These are phyloP conservation scores for Acomys russatus DNA, from an alignment of 2,797 vertebrate species.

Conservation along the genomic window DNA sequence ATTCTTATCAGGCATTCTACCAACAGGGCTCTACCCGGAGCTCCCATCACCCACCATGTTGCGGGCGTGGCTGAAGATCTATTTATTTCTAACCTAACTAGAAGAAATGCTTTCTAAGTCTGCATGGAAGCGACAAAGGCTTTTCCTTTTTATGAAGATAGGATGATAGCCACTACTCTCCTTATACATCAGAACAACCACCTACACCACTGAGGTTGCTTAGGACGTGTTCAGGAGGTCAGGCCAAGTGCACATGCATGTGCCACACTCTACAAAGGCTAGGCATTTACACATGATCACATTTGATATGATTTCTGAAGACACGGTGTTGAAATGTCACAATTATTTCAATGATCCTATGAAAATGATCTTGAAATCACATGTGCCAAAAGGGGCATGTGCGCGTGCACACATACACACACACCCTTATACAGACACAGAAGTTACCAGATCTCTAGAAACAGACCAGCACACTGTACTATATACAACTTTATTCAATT, in stretches of 20 bases:
- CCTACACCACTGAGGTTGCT: background rate
- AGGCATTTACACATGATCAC: background rate
- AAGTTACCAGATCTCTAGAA: background rate
- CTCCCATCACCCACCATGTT: slow-evolving; percentile 13
- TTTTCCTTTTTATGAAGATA: background rate
- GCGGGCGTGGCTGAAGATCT: background rate
- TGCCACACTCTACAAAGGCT: background rate
- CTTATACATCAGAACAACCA: background rate
- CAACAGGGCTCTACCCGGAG: background rate
- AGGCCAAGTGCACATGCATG: background rate
- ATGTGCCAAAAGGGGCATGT: background rate
- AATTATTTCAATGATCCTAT: background rate
- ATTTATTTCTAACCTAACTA: background rate
- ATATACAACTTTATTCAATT: background rate
- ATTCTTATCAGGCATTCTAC: too few relatives aligned
- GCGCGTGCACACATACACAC: background rate
- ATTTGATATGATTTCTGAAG: background rate
- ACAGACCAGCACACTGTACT: background rate
- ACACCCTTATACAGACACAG: too few relatives aligned
- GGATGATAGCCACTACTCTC: background rate
- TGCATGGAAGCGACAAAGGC: background rate
- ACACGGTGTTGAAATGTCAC: background rate
- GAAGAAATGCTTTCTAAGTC: background rate
- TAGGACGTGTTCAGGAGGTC: background rate
- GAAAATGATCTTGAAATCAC: slow-evolving; percentile 26